Conservation (phyloP, 1,140 invertebrate genomes). For the Solen grandis region DNA sequence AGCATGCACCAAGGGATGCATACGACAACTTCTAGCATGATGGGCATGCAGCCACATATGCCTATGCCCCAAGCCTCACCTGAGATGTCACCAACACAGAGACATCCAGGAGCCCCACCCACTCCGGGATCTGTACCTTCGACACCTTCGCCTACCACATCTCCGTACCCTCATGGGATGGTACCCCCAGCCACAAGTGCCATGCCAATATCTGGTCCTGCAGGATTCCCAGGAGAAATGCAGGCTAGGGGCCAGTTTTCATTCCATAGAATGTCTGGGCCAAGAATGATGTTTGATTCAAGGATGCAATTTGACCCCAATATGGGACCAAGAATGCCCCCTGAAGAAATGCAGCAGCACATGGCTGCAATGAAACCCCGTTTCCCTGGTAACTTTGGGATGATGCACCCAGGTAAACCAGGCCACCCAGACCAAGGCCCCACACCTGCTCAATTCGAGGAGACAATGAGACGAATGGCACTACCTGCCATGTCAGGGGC, state of each 20-base stretch:
- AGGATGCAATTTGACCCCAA: slow-evolving; percentile 50
- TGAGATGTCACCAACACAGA: slow-evolving; percentile 47
- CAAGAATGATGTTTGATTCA: slow-evolving; percentile 44
- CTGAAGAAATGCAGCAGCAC: slow-evolving; percentile 33
- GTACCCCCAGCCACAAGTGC: background rate
- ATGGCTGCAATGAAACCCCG: slow-evolving; percentile 5
- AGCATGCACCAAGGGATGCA: slow-evolving; percentile 15
- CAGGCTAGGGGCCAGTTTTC: slow-evolving; percentile 15
- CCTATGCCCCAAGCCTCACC: background rate
- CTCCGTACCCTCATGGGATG: slow-evolving; percentile 23
- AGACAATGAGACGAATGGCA: slow-evolving; percentile 18
- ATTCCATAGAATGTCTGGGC: slow-evolving; percentile 38
- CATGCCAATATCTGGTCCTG: background rate
- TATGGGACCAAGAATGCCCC: slow-evolving; percentile 27
- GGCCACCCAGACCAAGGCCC: background rate
- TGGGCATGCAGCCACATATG: slow-evolving; percentile 22
- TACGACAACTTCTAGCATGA: slow-evolving; percentile 20
- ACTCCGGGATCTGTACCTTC: slow-evolving; percentile 39
- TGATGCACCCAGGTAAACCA: background rate
- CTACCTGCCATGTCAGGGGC: too few species aligned
- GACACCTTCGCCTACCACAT: slow-evolving; percentile 39
- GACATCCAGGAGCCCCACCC: slow-evolving; percentile 41
- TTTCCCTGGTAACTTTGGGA: slow-evolving; percentile 20
- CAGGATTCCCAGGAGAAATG: slow-evolving; percentile 28
- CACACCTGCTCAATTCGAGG: slow-evolving; percentile 6